These are phyloP conservation scores for Neosilurus mollespiculum DNA, from an alignment of 2,797 vertebrate genomes.

Conservation along the genomic window DNA sequence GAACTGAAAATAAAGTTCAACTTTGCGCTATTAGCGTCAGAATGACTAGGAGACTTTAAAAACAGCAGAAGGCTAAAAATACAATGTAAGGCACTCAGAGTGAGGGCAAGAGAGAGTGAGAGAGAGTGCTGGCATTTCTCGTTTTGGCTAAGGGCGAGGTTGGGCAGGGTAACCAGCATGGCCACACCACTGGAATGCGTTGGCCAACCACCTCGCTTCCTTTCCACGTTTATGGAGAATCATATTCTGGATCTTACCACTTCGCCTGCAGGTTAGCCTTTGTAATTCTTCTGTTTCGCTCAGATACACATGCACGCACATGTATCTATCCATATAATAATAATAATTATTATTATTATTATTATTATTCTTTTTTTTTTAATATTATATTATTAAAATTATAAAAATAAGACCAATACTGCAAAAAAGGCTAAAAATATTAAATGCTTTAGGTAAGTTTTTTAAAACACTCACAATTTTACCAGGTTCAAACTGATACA, in stretches of 20 bases:
- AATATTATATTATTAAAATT: neutral
- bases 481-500: too few species aligned
- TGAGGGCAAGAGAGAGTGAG: slow-evolving; percentile 25
- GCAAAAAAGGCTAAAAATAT: too few species aligned
- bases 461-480: too few species aligned
- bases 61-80: slow-evolving; percentile 74
- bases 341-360: neutral
- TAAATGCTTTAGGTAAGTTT: too few species aligned
- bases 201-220: slow-evolving; percentile 70
- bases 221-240: slow-evolving; percentile 69
- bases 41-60: slow-evolving; percentile 67
- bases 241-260: slow-evolving; percentile 64
- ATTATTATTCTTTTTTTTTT: neutral
- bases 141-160: slow-evolving; percentile 42
- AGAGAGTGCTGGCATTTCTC: slow-evolving; percentile 67
- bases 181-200: slow-evolving; percentile 69
- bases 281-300: neutral
- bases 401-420: neutral
- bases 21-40: slow-evolving; percentile 64
- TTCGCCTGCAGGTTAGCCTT: slow-evolving; percentile 40
- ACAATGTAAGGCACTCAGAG: slow-evolving; percentile 52
- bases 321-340: neutral
- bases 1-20: slow-evolving; percentile 72
- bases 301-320: neutral
- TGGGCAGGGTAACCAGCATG: slow-evolving; percentile 44